These are phyloP conservation scores for Hirundo rustica DNA, from an alignment of 2,797 vertebrate genomes.

Conservation along the genomic window DNA sequence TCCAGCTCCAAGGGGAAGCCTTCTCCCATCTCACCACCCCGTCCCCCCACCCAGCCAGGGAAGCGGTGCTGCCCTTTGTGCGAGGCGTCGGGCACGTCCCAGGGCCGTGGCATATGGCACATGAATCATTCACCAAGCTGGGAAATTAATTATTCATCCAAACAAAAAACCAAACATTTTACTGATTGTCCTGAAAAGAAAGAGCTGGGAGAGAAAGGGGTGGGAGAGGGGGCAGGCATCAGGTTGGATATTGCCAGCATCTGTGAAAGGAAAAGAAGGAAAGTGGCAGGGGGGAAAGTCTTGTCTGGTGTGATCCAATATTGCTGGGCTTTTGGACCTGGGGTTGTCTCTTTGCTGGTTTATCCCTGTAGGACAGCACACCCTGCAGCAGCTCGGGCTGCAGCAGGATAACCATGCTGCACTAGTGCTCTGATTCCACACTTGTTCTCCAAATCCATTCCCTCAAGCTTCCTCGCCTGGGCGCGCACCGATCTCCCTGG, in stretches of 20 bases:
- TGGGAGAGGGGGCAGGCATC: conserved; percentile 6
- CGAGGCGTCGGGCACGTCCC: conserved; percentile 5
- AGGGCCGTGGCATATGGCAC: conserved; percentile 81
- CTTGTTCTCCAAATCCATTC: neutral
- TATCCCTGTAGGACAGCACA: neutral
- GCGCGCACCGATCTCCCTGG: fast-evolving
- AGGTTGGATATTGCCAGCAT: conserved; percentile 16
- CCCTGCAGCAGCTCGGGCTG: neutral
- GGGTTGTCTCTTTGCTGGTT: neutral
- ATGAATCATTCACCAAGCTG: conserved; percentile 86
- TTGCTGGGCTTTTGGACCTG: neutral
- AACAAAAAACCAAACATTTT: conserved; percentile 83
- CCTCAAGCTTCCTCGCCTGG: neutral
- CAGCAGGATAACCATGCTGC: neutral
- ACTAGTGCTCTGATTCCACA: neutral
- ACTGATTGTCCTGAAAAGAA: conserved; percentile 76
- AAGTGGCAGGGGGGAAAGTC: fast-evolving
- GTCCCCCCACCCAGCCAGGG: neutral
- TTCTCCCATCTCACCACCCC: neutral
- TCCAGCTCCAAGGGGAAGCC: fast-evolving
- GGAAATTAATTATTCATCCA: conserved; percentile 88
- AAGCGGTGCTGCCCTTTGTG: neutral
- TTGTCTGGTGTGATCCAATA: neutral
- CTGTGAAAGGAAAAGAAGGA: neutral
- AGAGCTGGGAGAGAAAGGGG: neutral